Evolutionary conservation across 2,797 vertebrate species (phyloP).

Genomic region (Anomalospiza imberbis): DNA sequence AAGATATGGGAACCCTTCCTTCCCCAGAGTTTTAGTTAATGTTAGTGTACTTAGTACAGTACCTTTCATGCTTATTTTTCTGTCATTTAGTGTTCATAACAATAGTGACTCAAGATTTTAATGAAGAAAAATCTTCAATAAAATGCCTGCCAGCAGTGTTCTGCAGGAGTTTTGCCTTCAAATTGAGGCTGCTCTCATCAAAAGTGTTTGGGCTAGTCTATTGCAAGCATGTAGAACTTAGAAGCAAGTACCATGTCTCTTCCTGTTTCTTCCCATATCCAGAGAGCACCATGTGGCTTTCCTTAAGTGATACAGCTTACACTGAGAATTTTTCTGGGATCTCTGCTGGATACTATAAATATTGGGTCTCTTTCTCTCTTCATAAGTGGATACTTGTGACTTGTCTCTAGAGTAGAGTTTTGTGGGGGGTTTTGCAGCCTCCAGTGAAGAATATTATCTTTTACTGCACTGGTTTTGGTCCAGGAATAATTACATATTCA

Average conservation of each 20-base stretch:
- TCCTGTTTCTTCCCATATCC: neutral
- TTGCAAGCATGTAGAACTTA: neutral
- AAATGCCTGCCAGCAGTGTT: slow-evolving; percentile 87
- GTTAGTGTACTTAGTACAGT: slow-evolving; percentile 34
- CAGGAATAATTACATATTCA: neutral
- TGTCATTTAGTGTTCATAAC: slow-evolving; percentile 89
- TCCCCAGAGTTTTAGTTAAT: neutral
- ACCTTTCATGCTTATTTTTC: slow-evolving; percentile 93
- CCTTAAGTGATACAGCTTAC: neutral
- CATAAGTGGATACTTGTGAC: neutral
- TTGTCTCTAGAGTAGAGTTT: neutral
- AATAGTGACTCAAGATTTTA: slow-evolving; percentile 87
- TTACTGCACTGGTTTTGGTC: neutral
- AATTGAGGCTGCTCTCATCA: neutral
- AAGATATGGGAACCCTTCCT: neutral
- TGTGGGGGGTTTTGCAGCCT: neutral
- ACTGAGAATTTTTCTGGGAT: neutral
- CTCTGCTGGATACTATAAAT: neutral
- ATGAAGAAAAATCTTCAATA: slow-evolving; percentile 89
- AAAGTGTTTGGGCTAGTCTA: neutral
- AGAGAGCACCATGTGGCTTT: neutral
- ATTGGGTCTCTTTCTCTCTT: neutral
- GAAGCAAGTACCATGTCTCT: neutral
- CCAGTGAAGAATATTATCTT: neutral
- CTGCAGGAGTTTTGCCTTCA: slow-evolving; percentile 54